phyloP scores from a whole-genome alignment of 2,888 invertebrate species.

The Chloroclysta siterata region DNA sequence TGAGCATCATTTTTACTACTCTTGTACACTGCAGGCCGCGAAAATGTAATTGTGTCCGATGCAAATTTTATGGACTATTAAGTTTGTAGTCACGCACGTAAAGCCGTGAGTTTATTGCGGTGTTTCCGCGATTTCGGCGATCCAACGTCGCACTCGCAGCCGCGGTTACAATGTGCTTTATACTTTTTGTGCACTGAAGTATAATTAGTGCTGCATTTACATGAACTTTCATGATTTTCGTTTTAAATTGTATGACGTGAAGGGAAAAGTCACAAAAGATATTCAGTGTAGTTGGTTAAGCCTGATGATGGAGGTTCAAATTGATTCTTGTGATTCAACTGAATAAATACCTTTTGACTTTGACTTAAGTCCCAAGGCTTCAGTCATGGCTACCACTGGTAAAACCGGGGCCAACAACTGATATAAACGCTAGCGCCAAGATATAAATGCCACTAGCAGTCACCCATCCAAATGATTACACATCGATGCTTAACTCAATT shows the following conservation, averaged over 20 bases:
- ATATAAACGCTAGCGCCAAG: no score
- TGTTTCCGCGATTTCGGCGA: slow-evolving; percentile 35
- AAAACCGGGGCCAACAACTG: no score
- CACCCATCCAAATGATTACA: no score
- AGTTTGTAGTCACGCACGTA: slow-evolving; percentile 58
- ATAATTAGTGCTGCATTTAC: slow-evolving; percentile 34
- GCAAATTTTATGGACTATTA: slow-evolving; percentile 65
- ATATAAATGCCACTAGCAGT: no score
- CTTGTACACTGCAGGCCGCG: slow-evolving; percentile 46
- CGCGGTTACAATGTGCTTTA: slow-evolving; percentile 30
- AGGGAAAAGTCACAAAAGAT: not conserved
- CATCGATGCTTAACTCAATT: no score
- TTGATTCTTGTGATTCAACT: no score
- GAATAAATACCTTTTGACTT: no score
- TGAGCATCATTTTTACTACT: slow-evolving; percentile 44
- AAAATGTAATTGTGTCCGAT: slow-evolving; percentile 58
- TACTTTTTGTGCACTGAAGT: slow-evolving; percentile 38
- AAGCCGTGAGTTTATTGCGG: slow-evolving; percentile 53
- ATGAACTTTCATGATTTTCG: slow-evolving; percentile 2
- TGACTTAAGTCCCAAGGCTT: no score
- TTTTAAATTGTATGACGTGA: no score
- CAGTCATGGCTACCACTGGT: no score
- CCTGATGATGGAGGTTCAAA: no score
- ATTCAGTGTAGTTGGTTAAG: no score
- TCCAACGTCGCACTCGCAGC: slow-evolving; percentile 29